phyloP scores from a whole-genome alignment of 2,888 invertebrate species.

The Rhingia rostrata region DNA sequence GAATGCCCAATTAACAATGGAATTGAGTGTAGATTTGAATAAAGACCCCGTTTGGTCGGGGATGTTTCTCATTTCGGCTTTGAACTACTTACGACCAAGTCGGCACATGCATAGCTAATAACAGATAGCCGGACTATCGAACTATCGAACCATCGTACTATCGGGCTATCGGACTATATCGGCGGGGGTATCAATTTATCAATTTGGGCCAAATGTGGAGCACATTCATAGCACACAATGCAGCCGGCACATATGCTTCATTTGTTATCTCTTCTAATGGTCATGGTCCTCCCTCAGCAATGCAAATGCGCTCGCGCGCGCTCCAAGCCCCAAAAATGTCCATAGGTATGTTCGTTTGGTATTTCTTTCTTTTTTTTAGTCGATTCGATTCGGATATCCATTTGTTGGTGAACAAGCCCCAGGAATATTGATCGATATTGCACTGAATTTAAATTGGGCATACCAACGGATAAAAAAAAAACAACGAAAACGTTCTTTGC shows the following conservation, averaged over 20 bases:
- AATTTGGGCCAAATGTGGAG: constrained; percentile 68
- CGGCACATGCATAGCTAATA: constrained; percentile 1
- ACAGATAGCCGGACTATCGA: constrained; percentile 41
- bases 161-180: no score
- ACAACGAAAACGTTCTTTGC: constrained; percentile 1
- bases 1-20: constrained; percentile 82
- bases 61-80: constrained; percentile 60
- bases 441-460: constrained; percentile 66
- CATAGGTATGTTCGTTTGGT: constrained; percentile 56
- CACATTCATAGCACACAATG: constrained; percentile 36
- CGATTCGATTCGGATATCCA: constrained; percentile 65
- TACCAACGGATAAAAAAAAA: neutral
- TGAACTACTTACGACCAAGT: constrained; percentile 37
- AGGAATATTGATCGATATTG: constrained; percentile 72
- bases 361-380: constrained; percentile 58
- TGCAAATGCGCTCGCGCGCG: constrained; percentile 44
- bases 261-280: constrained; percentile 55
- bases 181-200: constrained; percentile 65
- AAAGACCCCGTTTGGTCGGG: constrained; percentile 56
- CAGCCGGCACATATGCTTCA: constrained; percentile 8
- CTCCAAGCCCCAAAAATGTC: constrained; percentile 41
- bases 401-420: constrained; percentile 45
- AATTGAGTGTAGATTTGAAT: constrained; percentile 74
- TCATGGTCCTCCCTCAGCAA: constrained; percentile 57
- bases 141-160: no score